These are phyloP conservation scores for Pedetes capensis DNA, from an alignment of 2,113 vertebrate species.

Conservation along the genomic window DNA sequence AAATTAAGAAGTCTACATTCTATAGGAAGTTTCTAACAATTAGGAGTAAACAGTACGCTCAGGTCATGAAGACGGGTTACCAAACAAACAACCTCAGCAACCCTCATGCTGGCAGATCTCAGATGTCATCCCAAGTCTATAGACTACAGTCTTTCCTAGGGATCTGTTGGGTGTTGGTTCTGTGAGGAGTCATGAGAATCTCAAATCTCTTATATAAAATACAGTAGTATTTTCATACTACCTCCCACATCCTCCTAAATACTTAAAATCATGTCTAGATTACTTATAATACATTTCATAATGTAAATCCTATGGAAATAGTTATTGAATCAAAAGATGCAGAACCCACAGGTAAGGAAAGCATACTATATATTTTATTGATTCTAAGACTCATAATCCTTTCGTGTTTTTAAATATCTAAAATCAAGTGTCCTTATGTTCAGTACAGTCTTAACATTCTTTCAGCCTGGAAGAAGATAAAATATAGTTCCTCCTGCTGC, in stretches of 20 bases:
- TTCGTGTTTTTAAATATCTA: neutral
- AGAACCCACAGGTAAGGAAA: neutral
- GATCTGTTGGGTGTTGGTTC: too few species aligned
- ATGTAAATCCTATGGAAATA: neutral
- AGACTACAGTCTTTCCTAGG: neutral
- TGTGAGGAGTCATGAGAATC: too few species aligned
- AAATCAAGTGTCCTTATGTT: neutral
- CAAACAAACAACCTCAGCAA: neutral
- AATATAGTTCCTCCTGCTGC: accelerated
- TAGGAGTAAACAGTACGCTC: neutral
- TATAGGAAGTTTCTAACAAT: neutral
- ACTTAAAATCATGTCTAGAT: neutral
- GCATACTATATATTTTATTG: neutral
- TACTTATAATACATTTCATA: neutral
- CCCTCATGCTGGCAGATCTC: too few species aligned
- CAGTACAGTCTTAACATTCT: neutral
- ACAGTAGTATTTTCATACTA: neutral
- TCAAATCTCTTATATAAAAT: neutral
- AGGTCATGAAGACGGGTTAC: too few species aligned
- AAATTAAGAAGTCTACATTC: neutral
- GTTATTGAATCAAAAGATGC: neutral
- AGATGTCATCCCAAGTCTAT: too few species aligned
- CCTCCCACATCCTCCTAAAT: neutral
- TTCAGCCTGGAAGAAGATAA: neutral
- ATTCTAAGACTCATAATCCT: neutral